Base-by-base conservation (phyloP, 2,888 invertebrate genomes). In the Cosmia trapezina region DNA sequence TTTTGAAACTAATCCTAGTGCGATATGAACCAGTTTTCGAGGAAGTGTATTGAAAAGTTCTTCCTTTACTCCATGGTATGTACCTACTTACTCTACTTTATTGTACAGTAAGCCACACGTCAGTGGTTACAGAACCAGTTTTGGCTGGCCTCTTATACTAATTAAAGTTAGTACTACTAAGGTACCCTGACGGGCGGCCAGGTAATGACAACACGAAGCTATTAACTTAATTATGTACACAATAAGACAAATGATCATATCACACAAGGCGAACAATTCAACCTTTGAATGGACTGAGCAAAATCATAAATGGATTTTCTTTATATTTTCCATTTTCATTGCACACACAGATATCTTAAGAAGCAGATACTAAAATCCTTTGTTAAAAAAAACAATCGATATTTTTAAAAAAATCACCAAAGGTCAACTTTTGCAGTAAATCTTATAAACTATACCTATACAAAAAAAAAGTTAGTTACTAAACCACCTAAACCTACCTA, bases 221-320 rank as follows among this genome's bases (percentile, higher is more conserved):
- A 73, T 60, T 72, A 17, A n/a, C n/a, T 61, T 37, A 72, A 47
- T 71, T 53, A 41, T 37, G 37, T 53, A 72, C 22, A 60, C 12
- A 22, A 28, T 56, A 49, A 45, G 19, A 62, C 45, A 62, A 33
- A 19, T 33, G 41, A 54, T 54, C 9, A n/a, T 28, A 47, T 33
- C 54, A 47, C 41, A 28, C n/a, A n/a, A 62, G 37, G 22, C n/a
- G 17, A 73, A 47, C 37, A 4, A 41, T 54, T n/a, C 3, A 51
- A 47, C 45, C 12, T 60, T 45, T 60, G 14, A 60, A 72, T 17
- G 19, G 19, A 37, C n/a, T n/a, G 41, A n/a, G 19, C 9, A 33
- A 49, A 33, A 56, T 17, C 8, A 28, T 19, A 28, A 22, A 41
- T n/a, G 14, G 19, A 22, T 49, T 45, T 47, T 22, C 9, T 12